Conservation (phyloP, 2,888 invertebrate genomes). For the Odiellus spinosus region DNA sequence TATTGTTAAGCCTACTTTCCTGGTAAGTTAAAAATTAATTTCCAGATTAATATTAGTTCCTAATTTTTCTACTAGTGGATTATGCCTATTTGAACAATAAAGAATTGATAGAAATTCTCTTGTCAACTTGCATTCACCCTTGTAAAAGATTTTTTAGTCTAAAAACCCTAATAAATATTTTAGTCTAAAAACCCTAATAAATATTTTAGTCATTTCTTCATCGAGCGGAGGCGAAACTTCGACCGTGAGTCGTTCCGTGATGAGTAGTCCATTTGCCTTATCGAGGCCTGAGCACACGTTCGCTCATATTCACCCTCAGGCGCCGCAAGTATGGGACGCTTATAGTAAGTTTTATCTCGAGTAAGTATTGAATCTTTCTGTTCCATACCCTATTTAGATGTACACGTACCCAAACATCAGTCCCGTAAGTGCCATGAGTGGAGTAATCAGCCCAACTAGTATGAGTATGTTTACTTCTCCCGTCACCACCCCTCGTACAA, state of each 20-base stretch:
- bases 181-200: too few species aligned
- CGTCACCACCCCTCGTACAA: conserved; percentile 49
- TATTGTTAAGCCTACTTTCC: too few species aligned
- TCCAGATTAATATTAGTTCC: too few species aligned
- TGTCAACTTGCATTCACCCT: not conserved
- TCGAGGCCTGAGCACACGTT: conserved; percentile 55
- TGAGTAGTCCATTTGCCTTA: conserved; percentile 32
- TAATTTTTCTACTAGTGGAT: too few species aligned
- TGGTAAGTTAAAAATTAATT: too few species aligned
- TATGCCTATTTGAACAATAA: too few species aligned
- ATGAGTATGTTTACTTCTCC: conserved; percentile 63
- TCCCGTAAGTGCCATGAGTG: conserved; percentile 60
- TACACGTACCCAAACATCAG: conserved; percentile 79
- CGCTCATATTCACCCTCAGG: conserved; percentile 81
- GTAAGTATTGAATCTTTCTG: not conserved
- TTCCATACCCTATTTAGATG: conserved; percentile 56
- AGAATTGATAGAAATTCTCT: too few species aligned
- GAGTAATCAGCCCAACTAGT: conserved; percentile 74
- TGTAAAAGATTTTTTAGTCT: not conserved
- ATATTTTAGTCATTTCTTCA: not conserved
- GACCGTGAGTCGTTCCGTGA: conserved; percentile 29
- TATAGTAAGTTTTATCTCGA: not conserved
- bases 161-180: too few species aligned
- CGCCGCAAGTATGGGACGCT: conserved; percentile 24
- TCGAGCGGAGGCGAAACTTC: conserved; percentile 22